Percentiles rank a stretch among this genome's conserved stretches.
Conservation (phyloP, 2,888 invertebrate species). For the Aspidapion aeneum region DNA sequence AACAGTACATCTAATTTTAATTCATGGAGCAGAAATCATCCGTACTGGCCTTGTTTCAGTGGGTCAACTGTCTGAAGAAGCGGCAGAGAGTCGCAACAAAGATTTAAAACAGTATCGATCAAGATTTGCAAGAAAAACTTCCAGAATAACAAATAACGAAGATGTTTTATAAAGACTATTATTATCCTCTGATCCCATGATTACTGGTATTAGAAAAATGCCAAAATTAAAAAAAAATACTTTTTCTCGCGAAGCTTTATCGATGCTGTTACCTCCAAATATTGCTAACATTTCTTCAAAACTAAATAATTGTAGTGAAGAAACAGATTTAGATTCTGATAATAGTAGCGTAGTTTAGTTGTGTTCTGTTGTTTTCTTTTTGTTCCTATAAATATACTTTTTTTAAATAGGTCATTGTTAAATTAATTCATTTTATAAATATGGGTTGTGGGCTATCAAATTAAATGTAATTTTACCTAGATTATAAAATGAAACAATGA, state of each 20-base stretch:
- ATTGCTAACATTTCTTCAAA: too few relatives aligned
- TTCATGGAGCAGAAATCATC: slow-evolving; percentile 11
- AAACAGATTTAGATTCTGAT: too few relatives aligned
- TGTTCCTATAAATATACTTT: too few relatives aligned
- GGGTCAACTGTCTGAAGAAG: slow-evolving; percentile 10
- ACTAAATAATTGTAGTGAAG: too few relatives aligned
- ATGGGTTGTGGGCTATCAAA: too few relatives aligned
- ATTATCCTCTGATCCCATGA: slow-evolving; percentile 3
- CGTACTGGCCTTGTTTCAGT: slow-evolving; percentile 3
- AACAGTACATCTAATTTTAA: slow-evolving; percentile 10
- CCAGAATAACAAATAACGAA: slow-evolving; percentile 5
- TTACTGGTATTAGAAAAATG: slow-evolving; percentile 1
- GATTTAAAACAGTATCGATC: neutral
- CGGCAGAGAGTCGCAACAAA: slow-evolving; percentile 9
- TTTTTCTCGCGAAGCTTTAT: slow-evolving; percentile 5
- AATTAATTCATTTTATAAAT: too few relatives aligned
- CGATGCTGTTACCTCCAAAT: slow-evolving; percentile 8
- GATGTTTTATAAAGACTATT: slow-evolving; percentile 5
- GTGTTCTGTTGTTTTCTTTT: too few relatives aligned
- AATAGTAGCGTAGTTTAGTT: too few relatives aligned
- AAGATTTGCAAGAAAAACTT: neutral
- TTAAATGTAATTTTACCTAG: too few relatives aligned
- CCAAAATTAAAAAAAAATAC: too few relatives aligned
- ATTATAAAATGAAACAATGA: too few relatives aligned
- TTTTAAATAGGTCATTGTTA: too few relatives aligned